Percentiles rank a stretch among this genome's conserved stretches.
Evolutionary conservation across 2,888 invertebrate species (phyloP).

Genomic region (Pogonocherus hispidulus): DNA sequence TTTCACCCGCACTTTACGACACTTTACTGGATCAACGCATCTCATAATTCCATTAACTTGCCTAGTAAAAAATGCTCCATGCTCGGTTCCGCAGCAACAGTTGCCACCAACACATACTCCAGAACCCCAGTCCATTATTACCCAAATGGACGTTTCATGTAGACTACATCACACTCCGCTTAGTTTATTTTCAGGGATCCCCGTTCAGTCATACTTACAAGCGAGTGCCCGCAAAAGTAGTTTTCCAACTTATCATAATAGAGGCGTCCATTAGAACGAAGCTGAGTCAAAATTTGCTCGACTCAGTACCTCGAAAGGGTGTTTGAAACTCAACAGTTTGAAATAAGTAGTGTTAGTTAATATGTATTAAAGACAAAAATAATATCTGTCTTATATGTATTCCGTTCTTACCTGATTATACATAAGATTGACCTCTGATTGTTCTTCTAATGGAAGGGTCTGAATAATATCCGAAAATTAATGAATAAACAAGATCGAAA

Average conservation of each 20-base stretch:
- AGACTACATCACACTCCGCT: neutral
- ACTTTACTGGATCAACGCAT: neutral
- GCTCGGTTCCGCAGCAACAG: neutral
- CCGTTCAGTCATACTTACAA: neutral
- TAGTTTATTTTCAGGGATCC: neutral
- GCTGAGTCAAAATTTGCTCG: neutral
- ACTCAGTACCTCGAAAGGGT: neutral
- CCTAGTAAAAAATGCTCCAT: neutral
- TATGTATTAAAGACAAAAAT: too few relatives aligned
- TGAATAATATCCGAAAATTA: too few relatives aligned
- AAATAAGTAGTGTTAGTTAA: too few relatives aligned
- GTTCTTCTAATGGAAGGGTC: too few relatives aligned
- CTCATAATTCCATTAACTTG: neutral
- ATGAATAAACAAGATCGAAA: too few relatives aligned
- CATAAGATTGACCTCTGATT: too few relatives aligned
- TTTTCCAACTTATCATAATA: constrained; percentile 21
- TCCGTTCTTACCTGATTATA: too few relatives aligned
- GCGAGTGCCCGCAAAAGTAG: too few relatives aligned
- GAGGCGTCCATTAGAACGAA: constrained; percentile 9
- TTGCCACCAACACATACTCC: neutral
- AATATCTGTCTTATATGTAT: too few relatives aligned
- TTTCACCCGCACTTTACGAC: too few relatives aligned
- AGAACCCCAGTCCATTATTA: neutral
- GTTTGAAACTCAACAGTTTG: too few relatives aligned
- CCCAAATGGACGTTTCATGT: constrained; percentile 11